Evolutionary conservation across 2,113 vertebrate species (phyloP).

Genomic region (Anolis carolinensis): DNA sequence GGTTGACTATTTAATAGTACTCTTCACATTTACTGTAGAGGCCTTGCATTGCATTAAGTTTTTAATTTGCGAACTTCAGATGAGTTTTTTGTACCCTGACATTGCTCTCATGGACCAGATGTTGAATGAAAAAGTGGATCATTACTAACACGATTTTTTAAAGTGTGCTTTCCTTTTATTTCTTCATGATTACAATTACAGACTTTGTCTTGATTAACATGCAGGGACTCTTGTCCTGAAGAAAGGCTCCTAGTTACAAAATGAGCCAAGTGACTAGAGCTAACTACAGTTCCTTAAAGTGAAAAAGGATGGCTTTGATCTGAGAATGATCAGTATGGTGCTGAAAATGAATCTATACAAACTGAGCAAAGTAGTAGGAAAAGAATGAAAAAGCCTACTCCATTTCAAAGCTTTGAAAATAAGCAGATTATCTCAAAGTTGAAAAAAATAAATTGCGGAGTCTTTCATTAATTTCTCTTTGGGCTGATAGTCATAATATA

Average conservation of each 20-base stretch:
- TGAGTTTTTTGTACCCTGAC: constrained; percentile 44
- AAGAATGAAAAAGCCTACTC: background rate
- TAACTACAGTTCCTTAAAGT: constrained; percentile 1
- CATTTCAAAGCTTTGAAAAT: constrained; percentile 3
- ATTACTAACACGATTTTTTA: constrained; percentile 26
- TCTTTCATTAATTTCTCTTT: constrained; percentile 25
- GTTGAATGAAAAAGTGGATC: constrained; percentile 39
- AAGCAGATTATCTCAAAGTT: background rate
- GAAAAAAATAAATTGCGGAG: background rate
- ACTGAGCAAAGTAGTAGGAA: constrained; percentile 4
- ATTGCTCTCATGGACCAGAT: constrained; percentile 40
- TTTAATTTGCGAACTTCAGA: constrained; percentile 32
- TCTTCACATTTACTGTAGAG: constrained; percentile 33
- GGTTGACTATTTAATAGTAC: constrained; percentile 28
- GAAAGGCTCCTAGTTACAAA: constrained; percentile 3
- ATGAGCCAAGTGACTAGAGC: background rate
- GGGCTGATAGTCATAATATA: constrained; percentile 36
- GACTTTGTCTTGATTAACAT: constrained; percentile 23
- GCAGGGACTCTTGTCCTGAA: constrained; percentile 14
- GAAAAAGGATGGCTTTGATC: background rate
- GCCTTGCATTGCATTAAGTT: constrained; percentile 35
- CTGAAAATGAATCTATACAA: background rate
- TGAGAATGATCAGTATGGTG: constrained; percentile 2
- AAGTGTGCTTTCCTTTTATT: constrained; percentile 2
- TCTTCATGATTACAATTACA: background rate